These are phyloP conservation scores for Laupala kohalensis DNA, from an alignment of 1,140 invertebrate genomes.

Conservation along the genomic window DNA sequence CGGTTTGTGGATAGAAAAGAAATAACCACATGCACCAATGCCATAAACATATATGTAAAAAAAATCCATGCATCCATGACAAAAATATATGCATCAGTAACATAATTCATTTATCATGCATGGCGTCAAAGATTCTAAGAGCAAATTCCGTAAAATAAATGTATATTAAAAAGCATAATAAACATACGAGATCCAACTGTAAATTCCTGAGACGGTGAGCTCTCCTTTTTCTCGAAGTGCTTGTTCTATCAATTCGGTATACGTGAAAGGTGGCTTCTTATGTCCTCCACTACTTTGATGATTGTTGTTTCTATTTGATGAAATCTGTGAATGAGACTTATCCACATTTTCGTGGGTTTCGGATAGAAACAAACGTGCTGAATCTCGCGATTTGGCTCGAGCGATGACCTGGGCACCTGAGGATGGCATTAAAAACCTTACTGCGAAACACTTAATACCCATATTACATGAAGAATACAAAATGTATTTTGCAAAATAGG, in stretches of 20 bases:
- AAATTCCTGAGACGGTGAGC: conserved; percentile 78
- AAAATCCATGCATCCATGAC: too few species aligned
- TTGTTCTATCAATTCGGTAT: conserved; percentile 76
- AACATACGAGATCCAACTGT: conserved; percentile 86
- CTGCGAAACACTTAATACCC: background rate
- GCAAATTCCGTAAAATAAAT: background rate
- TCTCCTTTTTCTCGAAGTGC: conserved; percentile 69
- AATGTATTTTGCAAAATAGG: background rate
- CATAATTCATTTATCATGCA: too few species aligned
- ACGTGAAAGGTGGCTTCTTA: conserved; percentile 73
- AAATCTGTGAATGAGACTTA: background rate
- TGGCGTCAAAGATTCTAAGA: too few species aligned
- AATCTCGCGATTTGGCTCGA: background rate
- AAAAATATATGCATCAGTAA: too few species aligned
- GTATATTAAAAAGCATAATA: background rate
- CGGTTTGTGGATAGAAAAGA: too few species aligned
- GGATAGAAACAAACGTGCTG: background rate
- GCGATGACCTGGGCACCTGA: background rate
- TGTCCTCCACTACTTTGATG: background rate
- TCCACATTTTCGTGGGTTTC: background rate
- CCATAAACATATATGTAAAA: too few species aligned
- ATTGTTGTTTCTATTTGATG: background rate
- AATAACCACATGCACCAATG: too few species aligned
- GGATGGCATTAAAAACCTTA: background rate
- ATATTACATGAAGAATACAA: background rate